Evolutionary conservation across 2,113 vertebrate genomes (phyloP), one percentile per base, ranked within the genome.

Genomic region (Orthonyx spaldingii): DNA sequence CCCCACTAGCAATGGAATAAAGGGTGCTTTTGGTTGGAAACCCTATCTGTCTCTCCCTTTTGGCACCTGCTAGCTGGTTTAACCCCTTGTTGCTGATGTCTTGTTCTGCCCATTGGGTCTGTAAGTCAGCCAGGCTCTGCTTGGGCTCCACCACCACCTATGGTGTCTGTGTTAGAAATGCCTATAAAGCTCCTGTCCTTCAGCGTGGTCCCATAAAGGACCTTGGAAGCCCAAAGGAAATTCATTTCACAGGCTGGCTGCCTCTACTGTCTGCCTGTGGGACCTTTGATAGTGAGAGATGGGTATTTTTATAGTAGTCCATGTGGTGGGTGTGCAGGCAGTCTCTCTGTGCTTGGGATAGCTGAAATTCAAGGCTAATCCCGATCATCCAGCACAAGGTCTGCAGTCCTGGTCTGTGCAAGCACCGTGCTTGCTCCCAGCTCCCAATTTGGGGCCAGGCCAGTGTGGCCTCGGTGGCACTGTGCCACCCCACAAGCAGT

Each of bases 351-450:
- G 82, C 60, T 84, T 63, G 82, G 42, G 27, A 75, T 7, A 10
- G 61, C 65, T 94, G 88, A 63, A 92, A 79, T 84, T 82, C 53
- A 63, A 82, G 88, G 78, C 42, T 87, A 93, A 84, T 93, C 82
- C 61, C 0, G 0, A 41, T 63, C 3, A 2, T 55, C 26, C 78
- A 82, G 56, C 19, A 32, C 42, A 44, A 70, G 46, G 11, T 77
- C 64, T 89, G 81, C 64, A 82, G 56, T 70, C 47, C 22, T 1
- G 1, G 13, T 75, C 64, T 15, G 13, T 21, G 28, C 37, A 89
- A 69, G 60, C 42, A 46, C 60, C 0, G 1, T 50, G 46, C 41
- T 69, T 89, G 33, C 50, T 77, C 46, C 28, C 69, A 84, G 59
- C 7, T 4, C 56, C 28, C 37, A 0, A 0, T 41, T 18, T 3